Evolutionary conservation across 2,113 vertebrate genomes (phyloP).

Genomic region (Phoxinus phoxinus): DNA sequence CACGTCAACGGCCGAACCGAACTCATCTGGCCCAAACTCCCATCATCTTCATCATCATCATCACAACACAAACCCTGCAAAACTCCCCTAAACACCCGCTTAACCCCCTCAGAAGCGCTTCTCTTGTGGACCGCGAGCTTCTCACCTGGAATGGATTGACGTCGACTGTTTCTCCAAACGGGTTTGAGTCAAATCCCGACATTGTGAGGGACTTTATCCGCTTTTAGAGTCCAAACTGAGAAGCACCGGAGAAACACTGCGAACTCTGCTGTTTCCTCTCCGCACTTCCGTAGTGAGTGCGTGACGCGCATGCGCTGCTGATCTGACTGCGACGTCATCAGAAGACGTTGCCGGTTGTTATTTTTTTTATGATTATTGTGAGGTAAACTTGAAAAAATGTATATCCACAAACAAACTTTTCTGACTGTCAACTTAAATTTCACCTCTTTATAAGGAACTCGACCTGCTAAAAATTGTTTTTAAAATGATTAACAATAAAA

Average conservation of each 20-base stretch:
- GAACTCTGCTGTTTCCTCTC: conserved; percentile 36
- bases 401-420: too few relatives aligned
- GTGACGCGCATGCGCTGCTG: conserved; percentile 14
- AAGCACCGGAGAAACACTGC: conserved; percentile 18
- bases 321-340: background rate
- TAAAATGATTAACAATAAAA: background rate
- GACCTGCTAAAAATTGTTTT: background rate
- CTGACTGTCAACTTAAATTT: background rate
- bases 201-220: conserved; percentile 68
- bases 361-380: background rate
- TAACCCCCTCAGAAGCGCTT: background rate
- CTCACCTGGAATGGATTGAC: conserved; percentile 91
- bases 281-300: conserved; percentile 30
- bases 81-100: background rate
- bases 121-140: background rate
- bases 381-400: background rate
- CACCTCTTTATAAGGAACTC: background rate
- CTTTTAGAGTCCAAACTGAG: conserved; percentile 48
- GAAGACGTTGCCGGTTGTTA: background rate
- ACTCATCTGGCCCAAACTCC: background rate
- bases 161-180: conserved; percentile 83
- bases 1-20: background rate
- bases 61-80: background rate
- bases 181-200: conserved; percentile 86
- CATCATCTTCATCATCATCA: background rate